These are phyloP conservation scores for Stichodactyla mertensii DNA, from an alignment of 64 coral and sea anemone species.

Conservation along the genomic window DNA sequence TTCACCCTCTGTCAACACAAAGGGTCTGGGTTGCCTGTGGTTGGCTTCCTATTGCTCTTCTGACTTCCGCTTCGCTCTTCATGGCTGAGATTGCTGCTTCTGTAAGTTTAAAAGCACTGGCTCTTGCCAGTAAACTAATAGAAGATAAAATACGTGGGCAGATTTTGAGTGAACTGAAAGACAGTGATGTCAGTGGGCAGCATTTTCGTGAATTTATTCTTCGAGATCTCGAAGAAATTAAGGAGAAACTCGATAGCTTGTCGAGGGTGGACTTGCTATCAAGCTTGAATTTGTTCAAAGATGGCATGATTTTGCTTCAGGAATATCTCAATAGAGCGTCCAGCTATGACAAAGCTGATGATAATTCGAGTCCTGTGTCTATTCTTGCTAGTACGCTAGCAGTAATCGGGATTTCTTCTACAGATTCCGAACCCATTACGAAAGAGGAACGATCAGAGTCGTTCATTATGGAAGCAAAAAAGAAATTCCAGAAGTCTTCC, in stretches of 20 bases:
- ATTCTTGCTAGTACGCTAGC: neutral
- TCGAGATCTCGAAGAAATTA: conserved; percentile 35
- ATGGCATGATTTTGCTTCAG: conserved; percentile 38
- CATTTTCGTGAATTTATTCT: conserved; percentile 41
- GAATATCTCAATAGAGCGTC: conserved; percentile 1
- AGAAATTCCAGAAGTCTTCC: conserved; percentile 27
- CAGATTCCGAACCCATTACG: neutral
- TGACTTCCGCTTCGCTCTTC: neutral
- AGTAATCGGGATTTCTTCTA: neutral
- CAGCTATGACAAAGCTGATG: neutral
- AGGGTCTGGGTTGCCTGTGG: neutral
- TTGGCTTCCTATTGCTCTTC: neutral
- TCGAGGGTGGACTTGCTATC: conserved; percentile 35
- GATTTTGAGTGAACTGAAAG: conserved; percentile 13
- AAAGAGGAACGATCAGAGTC: neutral
- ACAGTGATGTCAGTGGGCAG: conserved; percentile 37
- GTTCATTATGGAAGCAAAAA: conserved; percentile 18
- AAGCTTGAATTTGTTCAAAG: conserved; percentile 48
- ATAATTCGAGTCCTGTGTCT: neutral
- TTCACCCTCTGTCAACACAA: neutral
- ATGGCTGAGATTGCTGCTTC: neutral
- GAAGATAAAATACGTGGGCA: conserved; percentile 3
- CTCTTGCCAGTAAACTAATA: conserved; percentile 1
- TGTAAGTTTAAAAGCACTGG: neutral
- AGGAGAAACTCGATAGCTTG: conserved; percentile 38